Evolutionary conservation across 2,113 vertebrate genomes (phyloP).

Genomic region (Xyliphius kryptos): DNA sequence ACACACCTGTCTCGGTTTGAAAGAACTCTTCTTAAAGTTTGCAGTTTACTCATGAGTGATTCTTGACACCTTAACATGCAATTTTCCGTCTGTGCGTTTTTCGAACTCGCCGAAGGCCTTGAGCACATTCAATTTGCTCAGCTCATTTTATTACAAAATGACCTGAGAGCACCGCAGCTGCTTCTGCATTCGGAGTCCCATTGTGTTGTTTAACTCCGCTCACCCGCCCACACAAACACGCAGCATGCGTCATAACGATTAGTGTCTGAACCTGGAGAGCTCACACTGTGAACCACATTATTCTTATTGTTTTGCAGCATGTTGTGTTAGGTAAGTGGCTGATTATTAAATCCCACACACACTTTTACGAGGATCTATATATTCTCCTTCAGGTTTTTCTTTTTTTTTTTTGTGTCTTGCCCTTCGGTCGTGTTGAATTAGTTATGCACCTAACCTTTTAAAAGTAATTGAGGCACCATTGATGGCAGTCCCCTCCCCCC

Average conservation of each 20-base stretch:
- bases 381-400: constrained; percentile 26
- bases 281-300: constrained; percentile 10
- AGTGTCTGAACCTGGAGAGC: constrained; percentile 10
- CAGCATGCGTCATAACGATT: constrained; percentile 19
- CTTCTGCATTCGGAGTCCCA: too few species aligned
- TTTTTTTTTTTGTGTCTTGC: too few species aligned
- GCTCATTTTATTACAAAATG: constrained; percentile 54
- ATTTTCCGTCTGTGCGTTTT: constrained; percentile 43
- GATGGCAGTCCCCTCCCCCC: constrained; percentile 44
- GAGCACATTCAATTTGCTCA: constrained; percentile 51
- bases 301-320: constrained; percentile 17
- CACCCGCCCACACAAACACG: background rate
- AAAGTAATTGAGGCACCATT: constrained; percentile 52
- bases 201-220: constrained; percentile 20
- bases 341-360: constrained; percentile 31
- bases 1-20: background rate
- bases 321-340: constrained; percentile 23
- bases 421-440: constrained; percentile 31
- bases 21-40: constrained; percentile 12
- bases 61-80: constrained; percentile 8
- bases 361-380: constrained; percentile 31
- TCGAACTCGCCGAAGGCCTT: constrained; percentile 50
- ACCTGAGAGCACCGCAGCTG: constrained; percentile 48
- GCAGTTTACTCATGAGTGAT: constrained; percentile 19
- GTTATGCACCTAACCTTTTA: constrained; percentile 43